Base-by-base conservation (phyloP, 2,113 vertebrate genomes). In the Pseudorasbora parva region DNA sequence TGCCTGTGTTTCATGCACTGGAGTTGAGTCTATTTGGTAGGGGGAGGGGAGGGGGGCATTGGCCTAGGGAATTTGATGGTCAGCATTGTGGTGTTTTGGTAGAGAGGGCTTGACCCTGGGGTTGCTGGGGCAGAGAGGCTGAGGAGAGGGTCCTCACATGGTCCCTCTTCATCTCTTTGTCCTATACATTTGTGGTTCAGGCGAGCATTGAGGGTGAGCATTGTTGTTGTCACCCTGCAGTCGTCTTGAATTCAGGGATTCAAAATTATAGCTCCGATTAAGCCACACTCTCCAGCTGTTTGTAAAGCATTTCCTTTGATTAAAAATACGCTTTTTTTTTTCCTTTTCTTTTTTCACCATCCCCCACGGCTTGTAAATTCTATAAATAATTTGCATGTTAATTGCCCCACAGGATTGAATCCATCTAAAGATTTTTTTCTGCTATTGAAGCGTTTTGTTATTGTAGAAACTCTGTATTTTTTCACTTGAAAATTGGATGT, bases 11-110 rank as follows among this genome's bases (percentile, higher is more conserved):
- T 47, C n/a, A 51, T 83, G 59, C 76, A 83, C 76, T 84, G 78
- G 9, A 49, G 21, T 30, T 54, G 60, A 83, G 84, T 83, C 74
- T 82, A 54, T 87, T 87, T 79, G 60, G 80, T n/a, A n/a, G n/a
- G n/a, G n/a, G n/a, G n/a, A n/a, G n/a, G n/a, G n/a, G n/a, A 23
- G 25, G n/a, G 64, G 45, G 23, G 41, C 41, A 27, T 25, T 37
- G 56, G 59, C 11, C 84, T 85, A 69, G 84, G 84, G 84, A 88
- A 82, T 88, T 84, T 66, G 64, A 59, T 37, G 25, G 78, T 77
- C 84, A 68, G 82, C 30, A 41, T 45, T 78, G 15, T 8, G 68
- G 25, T 56, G 66, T 78, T 78, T 49, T 56, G 78, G 41, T 64
- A 59, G 78, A n/a, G 27, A 78, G 73, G 79, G 27, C 74, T 75